Percentiles rank a stretch among this genome's conserved stretches.
These are phyloP conservation scores for Eretmochelys imbricata DNA, from an alignment of 2,113 vertebrate species.

Conservation along the genomic window DNA sequence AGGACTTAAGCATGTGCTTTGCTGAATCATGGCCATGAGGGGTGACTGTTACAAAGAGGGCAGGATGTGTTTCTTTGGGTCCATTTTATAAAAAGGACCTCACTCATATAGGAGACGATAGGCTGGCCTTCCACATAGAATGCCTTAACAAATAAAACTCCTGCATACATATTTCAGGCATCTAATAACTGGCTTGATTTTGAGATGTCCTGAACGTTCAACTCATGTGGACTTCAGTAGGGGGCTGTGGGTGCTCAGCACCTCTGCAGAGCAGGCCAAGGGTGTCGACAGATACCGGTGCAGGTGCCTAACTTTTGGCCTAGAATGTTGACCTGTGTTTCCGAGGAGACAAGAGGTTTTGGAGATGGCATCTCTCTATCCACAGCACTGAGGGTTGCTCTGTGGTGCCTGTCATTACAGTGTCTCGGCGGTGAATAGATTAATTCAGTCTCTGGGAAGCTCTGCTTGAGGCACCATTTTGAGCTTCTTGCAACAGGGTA, in stretches of 20 bases:
- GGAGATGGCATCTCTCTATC: neutral
- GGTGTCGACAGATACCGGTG: too few species aligned
- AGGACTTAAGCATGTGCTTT: neutral
- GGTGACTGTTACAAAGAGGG: neutral
- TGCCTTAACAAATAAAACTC: neutral
- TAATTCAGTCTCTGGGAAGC: constrained; percentile 36
- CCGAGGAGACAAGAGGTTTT: too few species aligned
- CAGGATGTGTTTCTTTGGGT: neutral
- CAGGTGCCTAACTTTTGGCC: too few species aligned
- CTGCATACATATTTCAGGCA: neutral
- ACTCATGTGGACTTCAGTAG: neutral
- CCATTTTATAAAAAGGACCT: neutral
- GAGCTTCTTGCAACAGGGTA: neutral
- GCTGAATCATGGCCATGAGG: neutral
- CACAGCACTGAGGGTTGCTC: constrained; percentile 27
- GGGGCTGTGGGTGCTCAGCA: neutral
- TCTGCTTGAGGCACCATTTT: neutral
- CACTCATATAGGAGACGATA: neutral
- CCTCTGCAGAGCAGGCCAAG: neutral
- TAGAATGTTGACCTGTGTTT: too few species aligned
- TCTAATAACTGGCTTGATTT: neutral
- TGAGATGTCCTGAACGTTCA: neutral
- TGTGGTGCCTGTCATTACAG: neutral
- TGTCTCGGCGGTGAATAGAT: neutral
- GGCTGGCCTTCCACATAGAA: neutral